These are phyloP conservation scores for Anhinga anhinga DNA, from an alignment of 2,113 vertebrate species.

Conservation along the genomic window DNA sequence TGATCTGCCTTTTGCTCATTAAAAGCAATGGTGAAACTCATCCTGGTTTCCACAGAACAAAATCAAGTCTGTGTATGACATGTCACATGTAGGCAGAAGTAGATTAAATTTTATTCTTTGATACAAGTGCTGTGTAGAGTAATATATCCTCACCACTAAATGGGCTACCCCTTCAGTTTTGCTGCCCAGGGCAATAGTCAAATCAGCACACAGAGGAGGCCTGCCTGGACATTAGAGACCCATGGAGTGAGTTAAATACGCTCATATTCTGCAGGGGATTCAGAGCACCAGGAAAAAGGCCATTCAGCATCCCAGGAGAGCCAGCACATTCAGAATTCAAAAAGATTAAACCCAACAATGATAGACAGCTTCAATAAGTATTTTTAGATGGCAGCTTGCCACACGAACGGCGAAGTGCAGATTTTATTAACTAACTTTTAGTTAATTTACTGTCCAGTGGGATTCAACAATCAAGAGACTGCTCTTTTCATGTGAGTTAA, in stretches of 20 bases:
- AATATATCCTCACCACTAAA: background rate
- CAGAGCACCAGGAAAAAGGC: background rate
- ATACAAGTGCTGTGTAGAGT: background rate
- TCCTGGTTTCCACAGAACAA: background rate
- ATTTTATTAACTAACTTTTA: constrained; percentile 42
- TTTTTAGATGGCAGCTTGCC: constrained; percentile 3
- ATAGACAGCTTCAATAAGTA: background rate
- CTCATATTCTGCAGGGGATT: background rate
- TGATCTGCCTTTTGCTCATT: background rate
- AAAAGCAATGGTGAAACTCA: background rate
- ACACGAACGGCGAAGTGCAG: background rate
- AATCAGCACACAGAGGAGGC: background rate
- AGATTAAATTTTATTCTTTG: background rate
- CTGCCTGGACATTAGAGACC: background rate
- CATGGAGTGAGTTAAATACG: background rate
- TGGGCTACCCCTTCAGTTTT: background rate
- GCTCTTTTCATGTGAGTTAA: background rate
- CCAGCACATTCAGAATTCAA: background rate
- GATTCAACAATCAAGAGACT: constrained; percentile 14
- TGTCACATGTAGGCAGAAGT: background rate
- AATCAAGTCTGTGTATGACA: background rate
- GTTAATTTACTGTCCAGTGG: constrained; percentile 15
- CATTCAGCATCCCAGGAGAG: background rate
- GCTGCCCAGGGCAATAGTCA: background rate
- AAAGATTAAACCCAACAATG: background rate